phyloP scores from a whole-genome alignment of 2,113 vertebrate genomes.

The Mesoclemmys tuberculata region DNA sequence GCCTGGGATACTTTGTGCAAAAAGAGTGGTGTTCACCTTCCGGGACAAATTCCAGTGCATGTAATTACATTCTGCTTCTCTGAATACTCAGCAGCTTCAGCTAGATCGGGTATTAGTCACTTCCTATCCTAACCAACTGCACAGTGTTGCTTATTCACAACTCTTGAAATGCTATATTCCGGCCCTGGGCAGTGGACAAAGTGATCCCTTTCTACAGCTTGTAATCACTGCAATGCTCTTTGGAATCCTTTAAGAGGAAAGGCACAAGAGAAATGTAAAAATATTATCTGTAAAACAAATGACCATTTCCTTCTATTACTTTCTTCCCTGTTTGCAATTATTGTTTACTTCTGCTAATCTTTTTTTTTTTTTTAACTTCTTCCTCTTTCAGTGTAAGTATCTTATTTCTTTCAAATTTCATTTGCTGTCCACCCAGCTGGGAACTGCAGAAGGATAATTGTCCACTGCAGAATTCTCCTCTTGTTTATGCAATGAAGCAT shows the following conservation, averaged over 20 bases:
- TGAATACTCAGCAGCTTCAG: background rate
- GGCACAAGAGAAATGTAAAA: background rate
- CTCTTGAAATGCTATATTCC: background rate
- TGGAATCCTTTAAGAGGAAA: background rate
- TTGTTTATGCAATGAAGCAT: background rate
- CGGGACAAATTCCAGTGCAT: background rate
- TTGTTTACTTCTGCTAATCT: background rate
- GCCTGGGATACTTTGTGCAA: background rate
- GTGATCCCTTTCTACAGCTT: background rate
- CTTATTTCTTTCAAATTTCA: background rate
- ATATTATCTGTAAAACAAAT: background rate
- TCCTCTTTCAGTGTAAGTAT: background rate
- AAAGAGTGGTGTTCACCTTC: background rate
- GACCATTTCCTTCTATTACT: background rate
- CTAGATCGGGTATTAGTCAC: background rate
- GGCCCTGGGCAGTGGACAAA: background rate
- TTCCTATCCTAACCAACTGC: background rate
- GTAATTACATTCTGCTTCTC: background rate
- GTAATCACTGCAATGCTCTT: background rate
- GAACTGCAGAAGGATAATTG: background rate
- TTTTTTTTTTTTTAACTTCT: background rate
- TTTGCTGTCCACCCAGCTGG: background rate
- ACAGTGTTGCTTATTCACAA: background rate
- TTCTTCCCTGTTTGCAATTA: background rate
- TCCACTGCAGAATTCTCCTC: background rate